These are phyloP conservation scores for Podarcis raffonei DNA, from an alignment of 2,113 vertebrate genomes.

Conservation along the genomic window DNA sequence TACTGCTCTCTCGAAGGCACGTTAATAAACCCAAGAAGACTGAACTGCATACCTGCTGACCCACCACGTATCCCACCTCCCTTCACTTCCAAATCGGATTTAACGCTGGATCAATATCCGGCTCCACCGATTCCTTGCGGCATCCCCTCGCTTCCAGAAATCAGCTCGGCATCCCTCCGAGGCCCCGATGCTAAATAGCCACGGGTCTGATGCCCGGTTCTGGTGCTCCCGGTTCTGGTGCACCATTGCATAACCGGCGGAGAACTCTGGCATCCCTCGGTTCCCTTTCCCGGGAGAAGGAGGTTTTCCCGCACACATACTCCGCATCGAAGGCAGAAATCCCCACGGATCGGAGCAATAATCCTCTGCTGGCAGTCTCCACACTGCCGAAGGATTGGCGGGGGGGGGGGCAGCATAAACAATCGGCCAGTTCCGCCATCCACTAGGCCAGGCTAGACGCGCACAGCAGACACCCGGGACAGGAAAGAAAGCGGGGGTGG, in stretches of 20 bases:
- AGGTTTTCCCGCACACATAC: background rate
- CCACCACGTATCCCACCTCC: background rate
- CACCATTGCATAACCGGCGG: background rate
- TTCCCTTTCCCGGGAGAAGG: background rate
- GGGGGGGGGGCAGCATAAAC: background rate
- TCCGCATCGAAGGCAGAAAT: too few relatives aligned
- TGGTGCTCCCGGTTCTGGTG: background rate
- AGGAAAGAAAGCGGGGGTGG: background rate
- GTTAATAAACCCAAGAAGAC: background rate
- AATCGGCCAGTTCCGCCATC: background rate
- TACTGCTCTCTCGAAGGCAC: background rate
- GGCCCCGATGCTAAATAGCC: background rate
- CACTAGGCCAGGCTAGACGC: background rate
- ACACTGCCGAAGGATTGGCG: background rate
- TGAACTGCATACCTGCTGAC: background rate
- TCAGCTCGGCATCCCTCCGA: background rate
- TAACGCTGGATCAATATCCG: too few relatives aligned
- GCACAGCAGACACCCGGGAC: background rate
- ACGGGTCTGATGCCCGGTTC: background rate
- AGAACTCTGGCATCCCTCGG: background rate
- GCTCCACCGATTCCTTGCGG: background rate
- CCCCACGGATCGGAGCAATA: background rate
- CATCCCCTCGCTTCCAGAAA: background rate
- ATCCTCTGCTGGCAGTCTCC: too few relatives aligned
- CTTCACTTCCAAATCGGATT: background rate